Evolutionary conservation across 2,888 invertebrate species (phyloP).

Genomic region (Antheraea assamensis): DNA sequence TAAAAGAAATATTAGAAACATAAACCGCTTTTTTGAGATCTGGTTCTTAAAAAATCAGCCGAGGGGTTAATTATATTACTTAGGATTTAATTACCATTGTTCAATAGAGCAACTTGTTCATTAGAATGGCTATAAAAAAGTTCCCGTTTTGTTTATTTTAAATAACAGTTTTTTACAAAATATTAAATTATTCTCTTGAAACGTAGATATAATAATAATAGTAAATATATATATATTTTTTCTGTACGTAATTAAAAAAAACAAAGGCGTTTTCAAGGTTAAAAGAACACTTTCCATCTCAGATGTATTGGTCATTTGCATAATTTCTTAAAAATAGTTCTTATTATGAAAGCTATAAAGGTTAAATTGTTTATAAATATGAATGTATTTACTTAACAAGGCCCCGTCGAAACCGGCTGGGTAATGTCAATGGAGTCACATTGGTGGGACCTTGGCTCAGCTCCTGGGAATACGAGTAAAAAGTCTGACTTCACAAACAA

Average conservation of each 20-base stretch:
- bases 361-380: constrained; percentile 7
- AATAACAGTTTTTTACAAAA: neutral
- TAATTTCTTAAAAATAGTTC: constrained; percentile 21
- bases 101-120: too few species aligned
- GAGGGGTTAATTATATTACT: too few species aligned
- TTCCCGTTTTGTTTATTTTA: neutral
- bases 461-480: constrained; percentile 41
- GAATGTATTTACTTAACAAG: constrained; percentile 24
- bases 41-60: too few species aligned
- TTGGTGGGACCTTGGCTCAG: constrained; percentile 55
- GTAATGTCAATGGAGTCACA: constrained; percentile 73
- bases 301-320: constrained; percentile 28
- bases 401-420: constrained; percentile 48
- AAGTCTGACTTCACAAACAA: constrained; percentile 23
- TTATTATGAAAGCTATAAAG: constrained; percentile 25
- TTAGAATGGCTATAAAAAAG: too few species aligned
- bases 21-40: too few species aligned
- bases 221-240: constrained; percentile 3
- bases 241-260: constrained; percentile 34
- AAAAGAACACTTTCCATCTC: constrained; percentile 53
- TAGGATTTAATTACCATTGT: too few species aligned
- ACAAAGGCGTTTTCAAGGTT: constrained; percentile 50
- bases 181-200: neutral
- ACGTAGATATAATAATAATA: neutral
- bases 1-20: too few species aligned